phyloP scores from a whole-genome alignment of 2,113 vertebrate species.

The Thryonomys swinderianus region DNA sequence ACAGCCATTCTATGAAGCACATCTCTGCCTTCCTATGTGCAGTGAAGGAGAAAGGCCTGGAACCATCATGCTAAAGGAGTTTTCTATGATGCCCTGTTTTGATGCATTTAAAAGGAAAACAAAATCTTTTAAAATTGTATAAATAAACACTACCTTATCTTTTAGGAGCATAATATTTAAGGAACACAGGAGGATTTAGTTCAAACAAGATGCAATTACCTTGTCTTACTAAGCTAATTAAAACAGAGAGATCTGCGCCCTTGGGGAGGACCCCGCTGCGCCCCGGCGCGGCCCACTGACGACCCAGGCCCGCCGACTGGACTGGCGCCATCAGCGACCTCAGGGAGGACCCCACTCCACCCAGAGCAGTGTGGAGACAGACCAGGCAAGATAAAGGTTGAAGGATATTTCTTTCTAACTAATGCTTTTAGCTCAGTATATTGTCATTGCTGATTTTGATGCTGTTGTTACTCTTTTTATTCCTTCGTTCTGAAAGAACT shows the following conservation, averaged over 20 bases:
- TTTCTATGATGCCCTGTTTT: not conserved
- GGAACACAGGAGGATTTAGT: not conserved
- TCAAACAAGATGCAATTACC: not conserved
- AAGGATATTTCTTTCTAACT: too few species aligned
- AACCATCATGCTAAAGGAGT: accelerated
- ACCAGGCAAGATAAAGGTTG: too few species aligned
- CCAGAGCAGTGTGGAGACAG: too few species aligned
- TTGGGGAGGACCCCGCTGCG: too few species aligned
- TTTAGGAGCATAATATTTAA: not conserved
- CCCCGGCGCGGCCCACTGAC: too few species aligned
- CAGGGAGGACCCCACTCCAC: too few species aligned
- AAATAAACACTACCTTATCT: not conserved
- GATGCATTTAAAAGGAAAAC: not conserved
- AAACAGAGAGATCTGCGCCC: not conserved
- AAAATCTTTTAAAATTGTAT: not conserved
- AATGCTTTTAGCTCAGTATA: too few species aligned
- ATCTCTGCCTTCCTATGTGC: not conserved
- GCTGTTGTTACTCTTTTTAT: too few species aligned
- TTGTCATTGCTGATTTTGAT: too few species aligned
- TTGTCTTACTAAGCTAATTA: not conserved
- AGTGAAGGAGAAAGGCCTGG: not conserved
- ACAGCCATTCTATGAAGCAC: not conserved
- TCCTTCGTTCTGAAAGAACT: too few species aligned
- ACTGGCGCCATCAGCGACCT: too few species aligned
- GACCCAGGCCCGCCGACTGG: too few species aligned